Conservation (phyloP, 2,113 vertebrate genomes). For the Bolborhynchus lineola region DNA sequence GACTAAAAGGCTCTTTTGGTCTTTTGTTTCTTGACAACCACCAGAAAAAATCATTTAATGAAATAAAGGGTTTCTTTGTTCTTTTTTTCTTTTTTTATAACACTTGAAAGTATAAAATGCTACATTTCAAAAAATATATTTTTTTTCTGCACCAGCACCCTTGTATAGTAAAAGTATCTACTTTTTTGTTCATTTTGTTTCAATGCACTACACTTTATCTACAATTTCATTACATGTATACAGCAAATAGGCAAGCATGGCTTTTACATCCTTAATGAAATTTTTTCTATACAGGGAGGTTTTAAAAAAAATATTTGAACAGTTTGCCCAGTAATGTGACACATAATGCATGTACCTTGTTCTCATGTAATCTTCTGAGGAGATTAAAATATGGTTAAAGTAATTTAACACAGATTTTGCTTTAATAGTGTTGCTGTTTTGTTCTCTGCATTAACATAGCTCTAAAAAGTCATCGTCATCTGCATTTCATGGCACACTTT, state of each 20-base stretch:
- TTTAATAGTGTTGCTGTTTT: constrained; percentile 77
- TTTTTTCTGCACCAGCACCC: constrained; percentile 91
- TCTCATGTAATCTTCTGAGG: constrained; percentile 73
- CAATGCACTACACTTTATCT: constrained; percentile 89
- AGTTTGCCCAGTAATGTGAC: constrained; percentile 87
- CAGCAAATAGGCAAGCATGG: constrained; percentile 93
- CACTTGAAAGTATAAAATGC: constrained; percentile 96
- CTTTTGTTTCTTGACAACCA: constrained; percentile 88
- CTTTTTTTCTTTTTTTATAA: constrained; percentile 87
- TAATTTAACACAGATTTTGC: constrained; percentile 68
- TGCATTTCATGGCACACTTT: constrained; percentile 79
- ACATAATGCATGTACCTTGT: constrained; percentile 90
- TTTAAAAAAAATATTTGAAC: constrained; percentile 84
- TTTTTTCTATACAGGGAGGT: constrained; percentile 86
- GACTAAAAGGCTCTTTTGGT: constrained; percentile 90
- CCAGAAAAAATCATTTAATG: constrained; percentile 88
- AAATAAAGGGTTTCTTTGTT: constrained; percentile 96
- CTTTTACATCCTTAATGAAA: constrained; percentile 92
- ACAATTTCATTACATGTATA: constrained; percentile 93
- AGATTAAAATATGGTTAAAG: constrained; percentile 75
- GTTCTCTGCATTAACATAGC: constrained; percentile 67
- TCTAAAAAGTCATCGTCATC: constrained; percentile 67
- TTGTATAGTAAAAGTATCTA: constrained; percentile 88
- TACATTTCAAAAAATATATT: constrained; percentile 92
- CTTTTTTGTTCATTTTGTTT: constrained; percentile 84